Percentiles rank a stretch among this genome's conserved stretches.
phyloP scores from a whole-genome alignment of 2,797 vertebrate species.

The Phoxinus dragarum region DNA sequence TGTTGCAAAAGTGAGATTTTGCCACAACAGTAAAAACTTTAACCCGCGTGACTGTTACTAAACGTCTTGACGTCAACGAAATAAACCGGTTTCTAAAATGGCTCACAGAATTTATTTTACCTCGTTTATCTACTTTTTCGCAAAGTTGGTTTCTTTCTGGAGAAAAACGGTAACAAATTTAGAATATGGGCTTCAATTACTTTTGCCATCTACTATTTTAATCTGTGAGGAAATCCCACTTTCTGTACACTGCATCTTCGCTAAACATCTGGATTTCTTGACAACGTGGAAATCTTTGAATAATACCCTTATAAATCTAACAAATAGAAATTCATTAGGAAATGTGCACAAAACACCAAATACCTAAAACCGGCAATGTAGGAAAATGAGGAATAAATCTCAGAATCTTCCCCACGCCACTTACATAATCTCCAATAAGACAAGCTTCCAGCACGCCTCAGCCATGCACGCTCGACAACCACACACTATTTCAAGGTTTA shows the following conservation, averaged over 20 bases:
- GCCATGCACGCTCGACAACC: constrained; percentile 12
- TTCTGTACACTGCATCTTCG: background rate
- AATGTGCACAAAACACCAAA: background rate
- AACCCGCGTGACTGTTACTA: background rate
- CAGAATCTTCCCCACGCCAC: background rate
- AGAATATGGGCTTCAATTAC: background rate
- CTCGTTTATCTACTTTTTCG: background rate
- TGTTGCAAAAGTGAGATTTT: background rate
- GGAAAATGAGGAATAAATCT: background rate
- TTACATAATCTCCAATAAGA: constrained; percentile 17
- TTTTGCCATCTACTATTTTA: background rate
- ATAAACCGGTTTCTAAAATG: constrained; percentile 3
- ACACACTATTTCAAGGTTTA: background rate
- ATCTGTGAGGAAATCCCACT: background rate
- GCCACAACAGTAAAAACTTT: constrained; percentile 5
- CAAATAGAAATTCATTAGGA: background rate
- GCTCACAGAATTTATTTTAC: background rate
- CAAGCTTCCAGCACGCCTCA: background rate
- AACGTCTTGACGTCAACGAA: background rate
- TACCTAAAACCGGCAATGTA: background rate
- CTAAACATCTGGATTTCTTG: constrained; percentile 24
- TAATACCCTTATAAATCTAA: background rate
- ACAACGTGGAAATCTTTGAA: background rate
- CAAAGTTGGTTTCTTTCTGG: background rate
- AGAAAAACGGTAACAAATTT: background rate